phyloP scores from a whole-genome alignment of 1,140 invertebrate species.

The Drosophila athabasca region DNA sequence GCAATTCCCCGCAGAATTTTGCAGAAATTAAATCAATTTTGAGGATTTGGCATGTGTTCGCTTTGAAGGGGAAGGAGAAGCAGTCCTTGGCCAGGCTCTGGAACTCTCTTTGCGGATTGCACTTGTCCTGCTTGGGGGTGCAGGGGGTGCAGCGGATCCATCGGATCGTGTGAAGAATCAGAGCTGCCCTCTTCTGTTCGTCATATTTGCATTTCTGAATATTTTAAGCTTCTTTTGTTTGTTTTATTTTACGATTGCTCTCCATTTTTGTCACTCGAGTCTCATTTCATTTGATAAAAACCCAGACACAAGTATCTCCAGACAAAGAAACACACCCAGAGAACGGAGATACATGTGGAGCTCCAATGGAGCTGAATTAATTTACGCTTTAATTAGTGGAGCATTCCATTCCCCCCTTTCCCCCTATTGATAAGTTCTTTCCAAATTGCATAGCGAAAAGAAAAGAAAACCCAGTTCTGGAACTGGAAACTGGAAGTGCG shows the following conservation, averaged over 20 bases:
- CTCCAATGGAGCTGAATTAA: conserved; percentile 37
- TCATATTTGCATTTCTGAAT: too few relatives aligned
- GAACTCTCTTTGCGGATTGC: too few relatives aligned
- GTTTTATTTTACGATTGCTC: too few relatives aligned
- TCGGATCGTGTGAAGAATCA: too few relatives aligned
- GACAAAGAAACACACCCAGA: conserved; percentile 20
- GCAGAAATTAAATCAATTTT: conserved; percentile 57
- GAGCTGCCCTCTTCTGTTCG: too few relatives aligned
- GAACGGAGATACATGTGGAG: conserved; percentile 2
- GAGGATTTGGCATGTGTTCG: conserved; percentile 41
- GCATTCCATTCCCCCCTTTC: not conserved
- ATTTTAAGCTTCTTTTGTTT: too few relatives aligned
- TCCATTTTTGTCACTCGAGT: too few relatives aligned
- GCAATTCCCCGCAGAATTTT: conserved; percentile 42
- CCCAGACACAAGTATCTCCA: not conserved
- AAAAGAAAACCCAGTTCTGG: conserved; percentile 15
- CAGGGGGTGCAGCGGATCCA: too few relatives aligned
- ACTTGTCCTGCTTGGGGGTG: too few relatives aligned
- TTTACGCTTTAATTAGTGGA: conserved; percentile 40
- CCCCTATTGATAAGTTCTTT: not conserved
- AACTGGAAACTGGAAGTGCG: conserved; percentile 45
- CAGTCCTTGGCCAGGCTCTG: too few relatives aligned
- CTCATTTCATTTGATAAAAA: not conserved
- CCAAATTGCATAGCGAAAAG: conserved; percentile 43
- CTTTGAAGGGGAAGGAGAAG: not conserved